Evolutionary conservation across 2,797 vertebrate species (phyloP).

Genomic region (Acipenser transmontanus): DNA sequence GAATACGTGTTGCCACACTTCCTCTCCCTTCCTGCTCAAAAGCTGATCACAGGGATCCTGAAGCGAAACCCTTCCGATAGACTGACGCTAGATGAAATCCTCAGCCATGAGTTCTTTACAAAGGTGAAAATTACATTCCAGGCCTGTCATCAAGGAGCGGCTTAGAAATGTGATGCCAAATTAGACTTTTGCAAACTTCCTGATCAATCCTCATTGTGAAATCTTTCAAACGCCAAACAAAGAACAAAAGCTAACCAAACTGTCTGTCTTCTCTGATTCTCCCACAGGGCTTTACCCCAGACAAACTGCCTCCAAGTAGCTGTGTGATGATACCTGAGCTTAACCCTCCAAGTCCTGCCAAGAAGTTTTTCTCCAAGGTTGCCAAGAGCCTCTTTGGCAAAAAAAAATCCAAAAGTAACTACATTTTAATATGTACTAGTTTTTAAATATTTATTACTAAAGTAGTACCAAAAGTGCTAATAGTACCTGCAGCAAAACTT

Average conservation of each 20-base stretch:
- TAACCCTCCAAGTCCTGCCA: constrained; percentile 84
- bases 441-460: too few relatives aligned
- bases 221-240: too few relatives aligned
- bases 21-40: constrained; percentile 79
- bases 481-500: too few relatives aligned
- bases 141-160: too few relatives aligned
- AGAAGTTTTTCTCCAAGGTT: constrained; percentile 89
- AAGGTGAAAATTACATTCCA: constrained; percentile 61
- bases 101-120: constrained; percentile 89
- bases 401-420: constrained; percentile 81
- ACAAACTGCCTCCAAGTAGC: constrained; percentile 86
- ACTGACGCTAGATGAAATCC: constrained; percentile 84
- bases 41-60: constrained; percentile 80
- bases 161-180: too few relatives aligned
- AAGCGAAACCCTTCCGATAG: constrained; percentile 82
- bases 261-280: neutral
- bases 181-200: too few relatives aligned
- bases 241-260: too few relatives aligned
- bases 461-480: too few relatives aligned
- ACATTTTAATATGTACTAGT: neutral
- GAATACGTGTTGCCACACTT: constrained; percentile 78
- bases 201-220: too few relatives aligned
- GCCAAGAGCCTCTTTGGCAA: constrained; percentile 91
- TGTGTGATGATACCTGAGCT: constrained; percentile 87
- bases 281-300: constrained; percentile 83